Base-by-base conservation (phyloP, 2,113 vertebrate species). In the Ammodramus savannarum region DNA sequence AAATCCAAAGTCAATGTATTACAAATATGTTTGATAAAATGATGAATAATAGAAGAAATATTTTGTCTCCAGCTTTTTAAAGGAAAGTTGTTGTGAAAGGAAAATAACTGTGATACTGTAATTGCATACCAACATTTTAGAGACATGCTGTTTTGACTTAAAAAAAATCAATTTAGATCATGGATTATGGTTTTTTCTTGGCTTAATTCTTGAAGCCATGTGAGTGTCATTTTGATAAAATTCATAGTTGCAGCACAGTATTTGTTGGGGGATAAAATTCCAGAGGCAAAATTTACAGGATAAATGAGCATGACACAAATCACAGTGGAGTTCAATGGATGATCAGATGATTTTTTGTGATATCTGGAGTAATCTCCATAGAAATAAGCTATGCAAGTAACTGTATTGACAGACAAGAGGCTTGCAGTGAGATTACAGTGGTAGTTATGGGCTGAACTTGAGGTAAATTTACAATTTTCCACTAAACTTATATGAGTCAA, bases 1-100 rank as follows among this genome's bases (percentile, higher is more conserved):
- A 91, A 91, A 41, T 74, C 26, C 20, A 82, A 91, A 82, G 84
- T 85, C 66, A 76, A 49, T 52, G 29, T 57, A 74, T 89, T 85
- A 29, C 13, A 79, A 75, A 54, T 68, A n/a, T 10, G 3, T 49
- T 85, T 93, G 58, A 79, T 57, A 49, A 69, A 87, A 57, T 4
- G 9, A 2, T 74, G n/a, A 82, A 57, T 51, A 87, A 63, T 15
- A 59, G 43, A 88, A 76, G 36, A 84, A 77, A 75, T 67, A 73
- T 6, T 72, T 34, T 58, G 7, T 7, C 25, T 75, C 7, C 3
- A 12, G 10, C 3, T 89, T 68, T 84, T 66, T 75, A 13, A 79
- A 71, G 21, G 8, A 39, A 72, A 75, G 4, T 1, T 41, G 2
- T 2, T 84, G 11, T 43, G 27, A 90, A 78, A 81, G 11, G 3